These are phyloP conservation scores for Megaceryle torquata DNA, from an alignment of 2,113 vertebrate species.

Conservation along the genomic window DNA sequence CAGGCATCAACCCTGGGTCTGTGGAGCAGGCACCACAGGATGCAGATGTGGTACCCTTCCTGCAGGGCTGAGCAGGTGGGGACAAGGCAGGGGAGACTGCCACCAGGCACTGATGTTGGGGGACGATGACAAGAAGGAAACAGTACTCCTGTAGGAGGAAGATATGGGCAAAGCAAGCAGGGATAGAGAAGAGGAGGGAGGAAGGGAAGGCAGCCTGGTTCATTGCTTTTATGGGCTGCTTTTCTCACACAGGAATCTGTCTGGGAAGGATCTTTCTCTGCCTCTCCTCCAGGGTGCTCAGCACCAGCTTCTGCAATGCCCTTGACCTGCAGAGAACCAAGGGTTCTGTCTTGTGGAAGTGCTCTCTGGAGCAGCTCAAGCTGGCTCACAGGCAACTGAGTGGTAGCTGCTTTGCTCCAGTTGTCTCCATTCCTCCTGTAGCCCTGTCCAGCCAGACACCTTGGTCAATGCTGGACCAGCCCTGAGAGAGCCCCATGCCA, in stretches of 20 bases:
- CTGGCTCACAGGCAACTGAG: not conserved
- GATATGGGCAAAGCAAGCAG: not conserved
- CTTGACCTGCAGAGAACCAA: not conserved
- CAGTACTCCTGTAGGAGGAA: not conserved
- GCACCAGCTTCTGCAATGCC: not conserved
- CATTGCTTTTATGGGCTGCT: rapidly evolving
- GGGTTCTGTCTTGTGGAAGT: not conserved
- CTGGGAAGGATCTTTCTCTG: not conserved
- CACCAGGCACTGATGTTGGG: not conserved
- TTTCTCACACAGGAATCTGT: not conserved
- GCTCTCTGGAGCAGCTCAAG: not conserved
- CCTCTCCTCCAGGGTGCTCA: not conserved
- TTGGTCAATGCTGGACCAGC: not conserved
- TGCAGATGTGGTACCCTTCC: rapidly evolving
- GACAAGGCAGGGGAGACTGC: not conserved
- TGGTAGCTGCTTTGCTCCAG: not conserved
- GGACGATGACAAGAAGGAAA: not conserved
- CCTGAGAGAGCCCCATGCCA: not conserved
- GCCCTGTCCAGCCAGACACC: not conserved
- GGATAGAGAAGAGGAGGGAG: not conserved
- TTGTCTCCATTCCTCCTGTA: not conserved
- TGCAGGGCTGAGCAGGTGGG: rapidly evolving
- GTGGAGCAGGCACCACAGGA: not conserved
- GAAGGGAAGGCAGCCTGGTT: not conserved
- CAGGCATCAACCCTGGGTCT: rapidly evolving